phyloP scores from a whole-genome alignment of 1,140 invertebrate genomes.

The Papilio helenus region DNA sequence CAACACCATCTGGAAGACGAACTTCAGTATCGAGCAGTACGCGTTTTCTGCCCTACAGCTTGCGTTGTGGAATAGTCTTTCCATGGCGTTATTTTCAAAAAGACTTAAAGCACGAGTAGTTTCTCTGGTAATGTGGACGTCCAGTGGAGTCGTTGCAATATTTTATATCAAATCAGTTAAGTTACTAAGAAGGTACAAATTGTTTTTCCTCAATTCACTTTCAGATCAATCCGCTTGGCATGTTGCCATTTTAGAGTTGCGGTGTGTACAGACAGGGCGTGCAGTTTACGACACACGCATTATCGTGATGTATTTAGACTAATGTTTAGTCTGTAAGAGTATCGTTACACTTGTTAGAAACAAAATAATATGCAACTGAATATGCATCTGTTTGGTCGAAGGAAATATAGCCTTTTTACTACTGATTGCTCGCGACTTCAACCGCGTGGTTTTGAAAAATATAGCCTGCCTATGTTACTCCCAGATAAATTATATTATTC shows the following conservation, averaged over 20 bases:
- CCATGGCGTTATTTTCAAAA: no score
- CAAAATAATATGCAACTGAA: neutral
- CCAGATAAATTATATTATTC: no score
- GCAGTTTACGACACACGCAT: constrained; percentile 7
- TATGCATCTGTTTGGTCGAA: neutral
- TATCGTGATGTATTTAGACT: neutral
- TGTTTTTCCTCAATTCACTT: neutral
- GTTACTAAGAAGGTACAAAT: neutral
- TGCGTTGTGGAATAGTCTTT: no score
- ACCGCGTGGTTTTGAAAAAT: no score
- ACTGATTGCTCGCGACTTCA: neutral
- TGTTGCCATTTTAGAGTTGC: neutral
- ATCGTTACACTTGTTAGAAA: neutral
- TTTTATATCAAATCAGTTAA: neutral
- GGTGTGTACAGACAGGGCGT: neutral
- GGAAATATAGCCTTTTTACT: neutral
- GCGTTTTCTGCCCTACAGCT: no score
- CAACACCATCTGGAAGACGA: no score
- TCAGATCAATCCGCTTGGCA: neutral
- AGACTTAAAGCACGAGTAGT: no score
- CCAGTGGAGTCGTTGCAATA: no score
- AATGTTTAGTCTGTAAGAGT: constrained; percentile 8
- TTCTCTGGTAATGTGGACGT: no score
- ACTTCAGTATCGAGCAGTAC: no score
- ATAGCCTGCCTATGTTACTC: no score